Evolutionary conservation across 2,797 vertebrate species (phyloP), one percentile per base, ranked within the genome.

Genomic region (Avahi laniger): DNA sequence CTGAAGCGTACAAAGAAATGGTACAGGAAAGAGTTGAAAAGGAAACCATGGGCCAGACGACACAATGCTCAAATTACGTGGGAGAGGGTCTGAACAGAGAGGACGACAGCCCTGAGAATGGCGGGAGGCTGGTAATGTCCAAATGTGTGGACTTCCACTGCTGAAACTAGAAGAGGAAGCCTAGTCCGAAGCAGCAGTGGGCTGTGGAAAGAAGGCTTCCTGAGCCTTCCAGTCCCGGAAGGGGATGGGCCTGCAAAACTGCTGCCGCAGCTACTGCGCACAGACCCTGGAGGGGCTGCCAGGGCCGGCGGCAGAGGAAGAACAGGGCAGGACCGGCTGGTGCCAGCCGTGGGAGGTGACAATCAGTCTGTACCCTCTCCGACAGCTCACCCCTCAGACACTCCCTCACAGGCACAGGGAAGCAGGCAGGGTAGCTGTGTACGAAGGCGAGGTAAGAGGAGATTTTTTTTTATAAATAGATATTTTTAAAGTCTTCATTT

Each of bases 341-440:
- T 22, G 11, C 20, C 28, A 52, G 20, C 13, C 3, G 15, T 43
- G 30, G 46, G 11, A 28, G 26, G 41, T 4, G 0, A n/a, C 0
- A 9, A 69, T 50, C 4, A 26, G 22, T 57, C 41, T n/a, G 35
- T 46, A 20, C 15, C 22, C 48, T 80, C 18, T 65, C 28, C 4
- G 38, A 15, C 10, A 38, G 50, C 38, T 73, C 57, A 41, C 54
- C 41, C 28, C 15, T 35, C 65, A 41, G n/a, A 50, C 20, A 26
- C 4, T 13, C 69, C 43, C 3, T 92, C n/a, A 3, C 1, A 1
- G 54, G 13, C 43, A 26, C n/a, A 41, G 14, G 41, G 57, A 63
- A 41, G 54, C 20, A 20, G 46, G 46, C 10, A 18, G 26, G 10
- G 15, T 18, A 63, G 18, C 43, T 48, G 2, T 41, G 12, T 41